Evolutionary conservation across 2,888 invertebrate genomes (phyloP).

Genomic region (Heliothis peltigera): DNA sequence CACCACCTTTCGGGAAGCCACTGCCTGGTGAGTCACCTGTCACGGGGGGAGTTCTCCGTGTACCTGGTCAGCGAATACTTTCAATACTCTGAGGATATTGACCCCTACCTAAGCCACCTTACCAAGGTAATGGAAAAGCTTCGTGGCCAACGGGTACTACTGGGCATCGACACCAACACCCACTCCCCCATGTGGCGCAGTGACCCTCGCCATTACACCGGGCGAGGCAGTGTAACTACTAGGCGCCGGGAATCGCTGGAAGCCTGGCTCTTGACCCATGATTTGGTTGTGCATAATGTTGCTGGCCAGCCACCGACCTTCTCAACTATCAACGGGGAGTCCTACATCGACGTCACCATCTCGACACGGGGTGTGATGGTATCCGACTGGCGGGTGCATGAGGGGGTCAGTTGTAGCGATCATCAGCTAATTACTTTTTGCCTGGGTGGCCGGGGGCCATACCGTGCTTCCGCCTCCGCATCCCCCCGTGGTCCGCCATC

Average conservation of each 20-base stretch:
- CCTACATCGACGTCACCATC: constrained; percentile 60
- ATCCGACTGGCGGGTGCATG: constrained; percentile 45
- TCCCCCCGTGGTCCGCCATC: too few relatives aligned
- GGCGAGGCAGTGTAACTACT: too few relatives aligned
- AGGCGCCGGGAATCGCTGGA: not conserved
- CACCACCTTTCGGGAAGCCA: constrained; percentile 43
- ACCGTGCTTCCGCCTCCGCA: not conserved
- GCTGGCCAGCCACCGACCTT: constrained; percentile 40
- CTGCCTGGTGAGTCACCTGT: constrained; percentile 38
- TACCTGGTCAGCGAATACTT: not conserved
- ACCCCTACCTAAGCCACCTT: constrained; percentile 22
- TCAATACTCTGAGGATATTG: constrained; percentile 16
- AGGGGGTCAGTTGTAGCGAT: constrained; percentile 44
- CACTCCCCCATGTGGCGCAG: constrained; percentile 62
- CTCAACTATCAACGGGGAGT: constrained; percentile 33
- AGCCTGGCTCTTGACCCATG: constrained; percentile 1
- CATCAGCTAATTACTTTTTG: constrained; percentile 45
- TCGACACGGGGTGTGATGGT: constrained; percentile 20
- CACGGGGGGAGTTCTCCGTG: accelerated
- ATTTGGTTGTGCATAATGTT: not conserved
- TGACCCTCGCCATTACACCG: constrained; percentile 19
- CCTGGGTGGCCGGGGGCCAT: not conserved
- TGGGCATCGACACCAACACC: constrained; percentile 58
- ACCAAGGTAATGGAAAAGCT: constrained; percentile 31
- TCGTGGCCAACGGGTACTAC: constrained; percentile 10